These are phyloP conservation scores for Delphinapterus leucas DNA, from an alignment of 2,113 vertebrate genomes.

Conservation along the genomic window DNA sequence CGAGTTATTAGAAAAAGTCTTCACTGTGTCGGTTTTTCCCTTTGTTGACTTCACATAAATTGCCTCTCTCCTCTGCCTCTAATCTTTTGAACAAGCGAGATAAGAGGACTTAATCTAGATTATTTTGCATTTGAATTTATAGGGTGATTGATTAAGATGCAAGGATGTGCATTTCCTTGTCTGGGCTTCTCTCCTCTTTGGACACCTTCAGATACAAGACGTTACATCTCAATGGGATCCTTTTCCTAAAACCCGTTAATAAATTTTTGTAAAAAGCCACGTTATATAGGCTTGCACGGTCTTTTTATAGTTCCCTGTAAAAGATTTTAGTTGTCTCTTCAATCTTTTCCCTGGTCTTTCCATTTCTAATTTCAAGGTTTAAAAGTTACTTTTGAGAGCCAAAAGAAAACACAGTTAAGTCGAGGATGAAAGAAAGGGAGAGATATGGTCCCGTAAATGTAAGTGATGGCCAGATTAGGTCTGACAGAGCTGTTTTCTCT, in stretches of 20 bases:
- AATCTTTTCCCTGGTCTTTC: constrained; percentile 28
- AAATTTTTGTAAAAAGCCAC: neutral
- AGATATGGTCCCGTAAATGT: neutral
- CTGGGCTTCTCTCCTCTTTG: neutral
- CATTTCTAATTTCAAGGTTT: constrained; percentile 50
- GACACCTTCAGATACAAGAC: neutral
- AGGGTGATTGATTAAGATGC: neutral
- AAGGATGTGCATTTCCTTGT: neutral
- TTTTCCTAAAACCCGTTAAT: constrained; percentile 37
- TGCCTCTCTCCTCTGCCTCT: neutral
- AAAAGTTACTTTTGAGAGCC: constrained; percentile 10
- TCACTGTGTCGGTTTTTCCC: neutral
- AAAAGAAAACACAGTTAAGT: constrained; percentile 41
- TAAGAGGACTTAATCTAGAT: neutral
- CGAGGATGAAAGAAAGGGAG: constrained; percentile 1
- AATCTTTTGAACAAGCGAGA: neutral
- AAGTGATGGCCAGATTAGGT: neutral
- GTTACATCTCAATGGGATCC: neutral
- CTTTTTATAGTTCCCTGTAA: constrained; percentile 28
- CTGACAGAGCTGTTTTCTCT: neutral
- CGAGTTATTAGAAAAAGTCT: neutral
- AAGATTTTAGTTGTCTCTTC: constrained; percentile 42
- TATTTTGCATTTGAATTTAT: constrained; percentile 41
- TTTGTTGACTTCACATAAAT: neutral
- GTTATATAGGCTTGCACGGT: neutral